These are phyloP conservation scores for Ctenomys sociabilis DNA, from an alignment of 2,113 vertebrate genomes.

Conservation along the genomic window DNA sequence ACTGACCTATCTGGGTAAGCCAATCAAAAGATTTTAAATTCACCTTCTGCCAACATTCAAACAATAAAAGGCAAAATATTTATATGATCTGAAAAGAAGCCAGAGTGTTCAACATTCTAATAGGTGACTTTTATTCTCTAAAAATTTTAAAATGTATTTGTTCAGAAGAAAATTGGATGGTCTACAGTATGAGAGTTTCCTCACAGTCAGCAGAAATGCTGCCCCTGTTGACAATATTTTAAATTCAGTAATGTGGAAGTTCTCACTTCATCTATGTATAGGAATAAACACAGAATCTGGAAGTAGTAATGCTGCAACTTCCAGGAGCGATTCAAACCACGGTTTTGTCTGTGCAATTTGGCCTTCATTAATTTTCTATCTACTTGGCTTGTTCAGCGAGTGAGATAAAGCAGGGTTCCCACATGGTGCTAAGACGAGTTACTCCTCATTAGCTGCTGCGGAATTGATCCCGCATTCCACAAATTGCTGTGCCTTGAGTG, in stretches of 20 bases:
- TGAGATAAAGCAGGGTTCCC: conserved; percentile 45
- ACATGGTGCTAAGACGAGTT: neutral
- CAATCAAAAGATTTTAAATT: neutral
- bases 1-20: no score
- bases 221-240: conserved; percentile 7
- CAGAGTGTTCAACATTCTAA: neutral
- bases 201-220: neutral
- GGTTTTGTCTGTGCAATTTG: conserved; percentile 3
- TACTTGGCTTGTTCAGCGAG: conserved; percentile 10
- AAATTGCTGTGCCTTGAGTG: neutral
- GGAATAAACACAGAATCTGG: conserved; percentile 29
- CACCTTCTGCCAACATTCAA: conserved; percentile 13
- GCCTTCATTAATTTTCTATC: conserved; percentile 32
- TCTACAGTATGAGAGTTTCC: neutral
- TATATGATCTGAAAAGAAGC: neutral
- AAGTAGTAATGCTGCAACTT: neutral
- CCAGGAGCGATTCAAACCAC: conserved; percentile 30
- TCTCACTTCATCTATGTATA: neutral
- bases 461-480: neutral
- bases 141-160: conserved; percentile 5
- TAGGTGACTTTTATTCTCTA: neutral
- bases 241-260: neutral
- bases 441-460: neutral
- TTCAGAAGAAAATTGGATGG: neutral
- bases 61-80: neutral